phyloP scores from a whole-genome alignment of 2,888 invertebrate genomes.

The Euphydryas editha region DNA sequence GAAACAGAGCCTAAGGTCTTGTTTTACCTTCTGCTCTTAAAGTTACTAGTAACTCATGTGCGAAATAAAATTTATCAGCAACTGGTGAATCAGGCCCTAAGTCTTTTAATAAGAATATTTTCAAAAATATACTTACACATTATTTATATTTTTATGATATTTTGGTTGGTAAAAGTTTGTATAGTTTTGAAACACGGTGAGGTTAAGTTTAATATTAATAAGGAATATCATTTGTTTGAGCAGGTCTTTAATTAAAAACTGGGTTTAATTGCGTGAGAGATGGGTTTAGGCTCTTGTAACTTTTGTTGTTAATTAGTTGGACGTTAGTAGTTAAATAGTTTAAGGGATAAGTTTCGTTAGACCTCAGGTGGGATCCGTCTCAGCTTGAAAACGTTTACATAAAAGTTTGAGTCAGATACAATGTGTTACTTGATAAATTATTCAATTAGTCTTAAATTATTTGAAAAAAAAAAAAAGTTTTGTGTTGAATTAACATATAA shows the following conservation, averaged over 20 bases:
- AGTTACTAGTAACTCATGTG: too few relatives aligned
- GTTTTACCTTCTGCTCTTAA: too few relatives aligned
- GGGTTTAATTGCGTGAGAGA: constrained; percentile 13
- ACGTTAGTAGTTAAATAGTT: neutral
- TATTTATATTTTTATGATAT: neutral
- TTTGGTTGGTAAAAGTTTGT: neutral
- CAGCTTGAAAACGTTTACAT: constrained; percentile 9
- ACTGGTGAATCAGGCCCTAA: too few relatives aligned
- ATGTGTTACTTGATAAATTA: neutral
- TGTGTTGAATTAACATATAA: neutral
- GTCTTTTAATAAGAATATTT: too few relatives aligned
- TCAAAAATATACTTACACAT: too few relatives aligned
- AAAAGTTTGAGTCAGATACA: constrained; percentile 3
- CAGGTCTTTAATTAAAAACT: constrained; percentile 5
- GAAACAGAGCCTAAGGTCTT: too few relatives aligned
- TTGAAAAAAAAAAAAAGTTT: neutral
- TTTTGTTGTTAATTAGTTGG: constrained; percentile 17
- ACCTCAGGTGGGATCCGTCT: constrained; percentile 12
- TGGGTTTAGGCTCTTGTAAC: constrained; percentile 10
- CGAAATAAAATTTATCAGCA: too few relatives aligned
- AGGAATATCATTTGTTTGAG: neutral
- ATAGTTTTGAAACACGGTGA: neutral
- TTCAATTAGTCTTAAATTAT: neutral
- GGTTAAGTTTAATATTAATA: neutral
- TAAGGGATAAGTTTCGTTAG: neutral